Percentiles rank a stretch among this genome's conserved stretches.
Evolutionary conservation across 2,888 invertebrate genomes (phyloP).

Genomic region (Azorinus chamasolen): DNA sequence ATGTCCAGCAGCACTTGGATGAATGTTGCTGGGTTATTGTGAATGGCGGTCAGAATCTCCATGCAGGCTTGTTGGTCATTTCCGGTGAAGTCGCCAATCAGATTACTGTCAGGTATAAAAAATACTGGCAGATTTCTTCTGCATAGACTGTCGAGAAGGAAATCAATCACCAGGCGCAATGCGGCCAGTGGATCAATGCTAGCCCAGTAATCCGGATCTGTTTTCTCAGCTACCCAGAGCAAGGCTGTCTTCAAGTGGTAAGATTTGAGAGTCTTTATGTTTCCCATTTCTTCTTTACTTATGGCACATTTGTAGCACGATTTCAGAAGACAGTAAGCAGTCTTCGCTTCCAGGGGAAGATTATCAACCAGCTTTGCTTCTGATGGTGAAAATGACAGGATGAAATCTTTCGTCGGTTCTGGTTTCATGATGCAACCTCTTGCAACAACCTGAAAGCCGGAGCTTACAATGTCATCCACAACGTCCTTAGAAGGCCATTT

Average conservation of each 20-base stretch:
- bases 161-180: conserved; percentile 1
- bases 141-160: background rate
- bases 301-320: conserved; percentile 13
- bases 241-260: conserved; percentile 43
- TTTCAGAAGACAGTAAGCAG: conserved; percentile 21
- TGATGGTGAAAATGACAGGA: conserved; percentile 36
- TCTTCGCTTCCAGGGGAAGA: conserved; percentile 23
- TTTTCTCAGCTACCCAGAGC: conserved; percentile 32
- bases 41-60: background rate
- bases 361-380: conserved; percentile 14
- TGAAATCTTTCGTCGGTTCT: conserved; percentile 13
- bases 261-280: conserved; percentile 22
- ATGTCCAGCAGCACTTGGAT: conserved; percentile 14
- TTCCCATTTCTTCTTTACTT: conserved; percentile 20
- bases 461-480: conserved; percentile 8
- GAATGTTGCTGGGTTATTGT: conserved; percentile 22
- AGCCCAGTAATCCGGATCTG: conserved; percentile 11
- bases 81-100: conserved; percentile 2
- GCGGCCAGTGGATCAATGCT: background rate
- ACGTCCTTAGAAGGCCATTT: conserved; percentile 35
- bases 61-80: background rate
- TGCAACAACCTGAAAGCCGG: conserved; percentile 32
- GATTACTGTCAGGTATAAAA: conserved; percentile 11
- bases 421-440: conserved; percentile 2
- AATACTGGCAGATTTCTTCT: conserved; percentile 4